These are phyloP conservation scores for Bombus pascuorum DNA, from an alignment of 1,140 invertebrate genomes.

Conservation along the genomic window DNA sequence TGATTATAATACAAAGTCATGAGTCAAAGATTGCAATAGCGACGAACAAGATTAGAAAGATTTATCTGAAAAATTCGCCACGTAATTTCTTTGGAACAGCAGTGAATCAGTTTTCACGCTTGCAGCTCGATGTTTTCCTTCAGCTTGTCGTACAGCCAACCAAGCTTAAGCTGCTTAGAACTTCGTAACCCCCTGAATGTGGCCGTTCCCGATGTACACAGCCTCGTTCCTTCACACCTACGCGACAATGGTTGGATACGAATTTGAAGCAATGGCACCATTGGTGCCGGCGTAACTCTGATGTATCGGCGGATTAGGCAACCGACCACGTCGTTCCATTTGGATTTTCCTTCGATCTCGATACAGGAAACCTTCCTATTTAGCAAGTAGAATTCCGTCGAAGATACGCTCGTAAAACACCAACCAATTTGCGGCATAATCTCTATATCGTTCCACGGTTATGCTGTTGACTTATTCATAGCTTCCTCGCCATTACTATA, in stretches of 20 bases:
- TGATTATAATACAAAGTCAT: not conserved
- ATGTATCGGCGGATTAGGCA: constrained; percentile 68
- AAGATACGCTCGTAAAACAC: constrained; percentile 28
- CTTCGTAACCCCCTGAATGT: constrained; percentile 20
- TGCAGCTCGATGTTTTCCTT: constrained; percentile 27
- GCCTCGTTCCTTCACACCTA: not conserved
- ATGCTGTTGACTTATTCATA: not conserved
- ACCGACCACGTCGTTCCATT: constrained; percentile 33
- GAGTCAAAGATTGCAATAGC: not conserved
- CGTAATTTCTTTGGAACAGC: not conserved
- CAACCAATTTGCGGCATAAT: constrained; percentile 20
- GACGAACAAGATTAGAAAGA: not conserved
- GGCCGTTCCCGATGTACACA: not conserved
- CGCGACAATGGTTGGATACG: constrained; percentile 19
- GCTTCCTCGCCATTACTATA: not conserved
- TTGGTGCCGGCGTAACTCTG: constrained; percentile 60
- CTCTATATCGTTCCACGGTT: not conserved
- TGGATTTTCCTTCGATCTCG: constrained; percentile 44
- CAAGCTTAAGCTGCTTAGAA: constrained; percentile 58
- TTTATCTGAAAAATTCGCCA: not conserved
- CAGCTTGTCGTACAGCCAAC: constrained; percentile 10
- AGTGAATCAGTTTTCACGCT: not conserved
- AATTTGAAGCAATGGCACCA: constrained; percentile 59
- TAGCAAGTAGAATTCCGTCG: constrained; percentile 34
- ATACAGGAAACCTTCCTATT: not conserved